Base-by-base conservation (phyloP, 2,888 invertebrate species). In the Sialis fuliginosa region DNA sequence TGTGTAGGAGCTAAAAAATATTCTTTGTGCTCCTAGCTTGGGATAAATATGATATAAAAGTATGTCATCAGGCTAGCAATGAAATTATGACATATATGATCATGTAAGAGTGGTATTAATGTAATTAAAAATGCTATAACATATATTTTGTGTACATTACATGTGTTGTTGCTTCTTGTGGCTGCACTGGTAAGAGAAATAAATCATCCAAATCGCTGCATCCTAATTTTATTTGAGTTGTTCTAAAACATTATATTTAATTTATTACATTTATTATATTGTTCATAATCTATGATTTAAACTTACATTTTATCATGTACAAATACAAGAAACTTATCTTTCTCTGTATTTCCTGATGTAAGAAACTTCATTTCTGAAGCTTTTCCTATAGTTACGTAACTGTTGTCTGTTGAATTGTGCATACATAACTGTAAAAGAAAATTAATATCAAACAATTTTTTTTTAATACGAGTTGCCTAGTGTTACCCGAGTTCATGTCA, bases 181-280 rank as follows among this genome's bases (percentile, higher is more conserved):
- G 32, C 35, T 51, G 5, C 6, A 61, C 52, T 30, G 62, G 54
- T 1, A 63, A 50, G 8, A 10, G 34, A 8, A 6, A 10, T 12
- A 55, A 51, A 42, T 60, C 58, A 4, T 63, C 64, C 30, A 56
- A 55, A 37, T 59, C 47, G 6, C 64, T 62, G 55, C 72, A 71
- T 6, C 60, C 41, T 22, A 72, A 57, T 40, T 57, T 54, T 35
- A 72, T 66, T 7, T 53, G 57, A 6, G 66, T 63, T 10, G 52
- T 56, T 32, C 64, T 63, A 57, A 33, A 63, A 55, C 49, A 44
- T 46, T 54, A 55, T 43, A 43, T 49, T n/a, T 54, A 44, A 7
- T 44, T 41, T 30, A 39, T 13, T 37, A 33, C n/a, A 32, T 32
- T 33, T 3, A 39, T 12, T 31, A 31, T 6, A 6, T 9, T 2